These are phyloP conservation scores for Danionella dracula DNA, from an alignment of 2,797 vertebrate species.

Conservation along the genomic window DNA sequence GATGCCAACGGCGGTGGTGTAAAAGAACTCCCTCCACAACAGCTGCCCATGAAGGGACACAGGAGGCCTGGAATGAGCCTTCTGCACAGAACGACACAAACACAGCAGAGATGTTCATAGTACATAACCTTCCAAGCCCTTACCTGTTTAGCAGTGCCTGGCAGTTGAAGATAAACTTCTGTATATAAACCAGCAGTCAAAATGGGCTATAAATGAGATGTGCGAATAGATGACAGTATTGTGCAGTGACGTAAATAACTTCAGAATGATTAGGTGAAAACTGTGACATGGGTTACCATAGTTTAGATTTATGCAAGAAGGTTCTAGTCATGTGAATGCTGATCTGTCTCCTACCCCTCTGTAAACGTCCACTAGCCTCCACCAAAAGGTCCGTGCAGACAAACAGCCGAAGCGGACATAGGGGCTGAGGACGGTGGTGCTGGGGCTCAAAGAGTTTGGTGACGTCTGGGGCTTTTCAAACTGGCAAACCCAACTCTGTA, in stretches of 20 bases:
- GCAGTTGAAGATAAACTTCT: too few species aligned
- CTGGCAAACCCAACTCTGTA: slow-evolving; percentile 67
- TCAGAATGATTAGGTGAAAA: too few species aligned
- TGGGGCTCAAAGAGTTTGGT: slow-evolving; percentile 70
- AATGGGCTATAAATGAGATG: too few species aligned
- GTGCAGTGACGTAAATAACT: too few species aligned
- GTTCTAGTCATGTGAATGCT: too few species aligned
- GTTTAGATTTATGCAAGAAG: too few species aligned
- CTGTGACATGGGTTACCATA: too few species aligned
- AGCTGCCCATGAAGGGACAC: slow-evolving; percentile 75
- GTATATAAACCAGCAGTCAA: too few species aligned
- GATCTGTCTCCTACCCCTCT: slow-evolving; percentile 58
- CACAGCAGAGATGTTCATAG: too few species aligned
- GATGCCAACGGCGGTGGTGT: slow-evolving; percentile 64
- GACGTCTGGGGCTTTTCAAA: slow-evolving; percentile 75
- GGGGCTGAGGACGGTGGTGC: slow-evolving; percentile 76
- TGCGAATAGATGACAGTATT: too few species aligned
- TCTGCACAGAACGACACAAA: slow-evolving; percentile 52
- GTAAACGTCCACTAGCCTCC: slow-evolving; percentile 65
- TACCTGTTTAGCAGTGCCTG: too few species aligned
- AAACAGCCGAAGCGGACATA: slow-evolving; percentile 71
- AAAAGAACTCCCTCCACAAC: slow-evolving; percentile 79
- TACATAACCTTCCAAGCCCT: too few species aligned
- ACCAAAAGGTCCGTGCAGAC: slow-evolving; percentile 74
- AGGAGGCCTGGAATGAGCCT: slow-evolving; percentile 68